Base-by-base conservation (phyloP, 2,888 invertebrate genomes). In the Gnatocerus cornutus region DNA sequence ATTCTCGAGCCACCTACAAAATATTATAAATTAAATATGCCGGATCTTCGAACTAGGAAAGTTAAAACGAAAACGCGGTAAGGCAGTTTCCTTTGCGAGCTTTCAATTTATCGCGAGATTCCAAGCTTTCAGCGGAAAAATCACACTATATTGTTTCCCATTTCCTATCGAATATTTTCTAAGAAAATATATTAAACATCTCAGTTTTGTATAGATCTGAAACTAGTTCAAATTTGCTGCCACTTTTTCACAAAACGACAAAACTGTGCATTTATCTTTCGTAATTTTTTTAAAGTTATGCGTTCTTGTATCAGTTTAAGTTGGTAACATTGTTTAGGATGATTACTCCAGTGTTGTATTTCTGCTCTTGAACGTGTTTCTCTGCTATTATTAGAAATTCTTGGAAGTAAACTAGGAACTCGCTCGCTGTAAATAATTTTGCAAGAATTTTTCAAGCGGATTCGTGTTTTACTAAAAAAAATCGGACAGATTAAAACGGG, bases 311-410 rank as follows among this genome's bases (percentile, higher is more conserved):
- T 52, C 53, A 63, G 43, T 63, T 48, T 61, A 48, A 61, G 52
- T 52, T 63, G 52, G 63, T 41, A 52, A 39, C 52, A 43, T 37
- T 43, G 39, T 41, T 56, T 61, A 56, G 65, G 33, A 64, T 59
- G 67, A 71, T 71, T 69, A 73, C 73, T 69, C 72, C 61, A 64
- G 71, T 74, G 71, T 69, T 72, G 71, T 71, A 68, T 71, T 74
- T 41, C 71, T 66, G 29, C 70, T 68, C 50, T 69, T 68, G 69
- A 61, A 68, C 66, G 67, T 74, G 71, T 74, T 74, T 64, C 66
- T 69, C 61, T 68, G 21, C 55, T 68, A 71, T 71, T 72, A 72
- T 70, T 71, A 71, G 48, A 69, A 70, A 71, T 69, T 69, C 69
- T 68, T 73, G 52, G 52, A 63, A 63, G 52, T 52, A 63, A 63